phyloP scores from a whole-genome alignment of 2,797 vertebrate genomes.

The Poeciliopsis paucimaculata region DNA sequence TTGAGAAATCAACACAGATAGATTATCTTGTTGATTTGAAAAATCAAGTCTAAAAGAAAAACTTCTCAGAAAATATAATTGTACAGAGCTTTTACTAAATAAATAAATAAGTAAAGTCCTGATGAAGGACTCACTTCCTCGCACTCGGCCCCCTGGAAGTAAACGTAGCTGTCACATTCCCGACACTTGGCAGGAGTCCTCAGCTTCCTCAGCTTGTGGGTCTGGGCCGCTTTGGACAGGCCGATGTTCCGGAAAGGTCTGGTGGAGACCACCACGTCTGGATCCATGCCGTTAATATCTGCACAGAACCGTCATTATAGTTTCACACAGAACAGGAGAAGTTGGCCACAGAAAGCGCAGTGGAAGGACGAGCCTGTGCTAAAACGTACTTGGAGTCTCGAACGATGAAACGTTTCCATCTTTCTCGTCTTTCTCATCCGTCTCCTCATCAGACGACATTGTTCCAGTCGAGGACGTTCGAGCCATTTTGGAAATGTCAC shows the following conservation, averaged over 20 bases:
- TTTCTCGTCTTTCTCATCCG: constrained; percentile 87
- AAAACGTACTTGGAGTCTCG: constrained; percentile 82
- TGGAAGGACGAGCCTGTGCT: background rate
- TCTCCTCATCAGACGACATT: constrained; percentile 86
- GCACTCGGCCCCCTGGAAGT: constrained; percentile 97
- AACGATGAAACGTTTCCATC: constrained; percentile 81
- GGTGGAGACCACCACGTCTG: constrained; percentile 83
- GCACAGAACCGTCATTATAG: background rate
- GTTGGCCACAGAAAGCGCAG: background rate
- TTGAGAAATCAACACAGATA: background rate
- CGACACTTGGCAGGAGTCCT: constrained; percentile 92
- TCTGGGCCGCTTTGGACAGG: constrained; percentile 93
- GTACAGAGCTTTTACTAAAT: too few species aligned
- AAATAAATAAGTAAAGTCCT: background rate
- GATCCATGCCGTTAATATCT: constrained; percentile 89
- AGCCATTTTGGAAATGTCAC: constrained; percentile 84
- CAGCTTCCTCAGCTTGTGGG: constrained; percentile 92
- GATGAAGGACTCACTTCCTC: constrained; percentile 87
- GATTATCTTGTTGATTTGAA: background rate
- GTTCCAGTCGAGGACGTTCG: constrained; percentile 86
- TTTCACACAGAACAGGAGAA: background rate
- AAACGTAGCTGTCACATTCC: constrained; percentile 97
- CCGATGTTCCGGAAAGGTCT: constrained; percentile 91
- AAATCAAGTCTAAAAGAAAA: background rate
- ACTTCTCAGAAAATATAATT: background rate